Conservation (phyloP, 2,888 invertebrate genomes). For the Meliscaeva auricollis region DNA sequence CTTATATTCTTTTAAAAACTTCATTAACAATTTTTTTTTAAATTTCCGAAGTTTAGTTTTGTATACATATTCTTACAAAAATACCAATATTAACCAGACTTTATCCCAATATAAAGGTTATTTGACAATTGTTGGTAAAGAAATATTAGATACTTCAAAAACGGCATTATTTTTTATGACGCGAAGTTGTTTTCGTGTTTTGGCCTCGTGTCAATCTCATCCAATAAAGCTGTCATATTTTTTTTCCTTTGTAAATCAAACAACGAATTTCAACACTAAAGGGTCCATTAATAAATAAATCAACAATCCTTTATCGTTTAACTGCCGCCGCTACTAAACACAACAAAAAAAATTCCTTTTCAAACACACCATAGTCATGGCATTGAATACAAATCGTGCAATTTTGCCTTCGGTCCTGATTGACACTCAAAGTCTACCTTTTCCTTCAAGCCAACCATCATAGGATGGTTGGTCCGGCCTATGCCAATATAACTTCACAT, state of each 20-base stretch:
- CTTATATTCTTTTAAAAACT: too few species aligned
- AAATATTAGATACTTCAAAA: too few species aligned
- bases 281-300: slow-evolving; percentile 45
- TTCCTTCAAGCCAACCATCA: not conserved
- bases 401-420: slow-evolving; percentile 21
- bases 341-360: not conserved
- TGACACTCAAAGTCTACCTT: slow-evolving; percentile 17
- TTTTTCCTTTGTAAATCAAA: slow-evolving; percentile 3
- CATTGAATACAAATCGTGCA: slow-evolving; percentile 1
- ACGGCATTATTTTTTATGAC: too few species aligned
- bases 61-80: too few species aligned
- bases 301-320: slow-evolving; percentile 2
- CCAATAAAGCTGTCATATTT: slow-evolving; percentile 47
- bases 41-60: too few species aligned
- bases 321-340: not conserved
- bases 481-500: not conserved
- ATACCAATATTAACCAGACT: too few species aligned
- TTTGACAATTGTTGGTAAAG: too few species aligned
- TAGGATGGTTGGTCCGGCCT: not conserved
- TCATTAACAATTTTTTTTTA: too few species aligned
- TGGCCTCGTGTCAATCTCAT: not conserved
- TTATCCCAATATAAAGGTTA: too few species aligned
- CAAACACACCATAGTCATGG: not conserved
- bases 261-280: slow-evolving; percentile 25
- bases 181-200: too few species aligned